Evolutionary conservation across 2,797 vertebrate genomes (phyloP).

Genomic region (Clarias fuscus): DNA sequence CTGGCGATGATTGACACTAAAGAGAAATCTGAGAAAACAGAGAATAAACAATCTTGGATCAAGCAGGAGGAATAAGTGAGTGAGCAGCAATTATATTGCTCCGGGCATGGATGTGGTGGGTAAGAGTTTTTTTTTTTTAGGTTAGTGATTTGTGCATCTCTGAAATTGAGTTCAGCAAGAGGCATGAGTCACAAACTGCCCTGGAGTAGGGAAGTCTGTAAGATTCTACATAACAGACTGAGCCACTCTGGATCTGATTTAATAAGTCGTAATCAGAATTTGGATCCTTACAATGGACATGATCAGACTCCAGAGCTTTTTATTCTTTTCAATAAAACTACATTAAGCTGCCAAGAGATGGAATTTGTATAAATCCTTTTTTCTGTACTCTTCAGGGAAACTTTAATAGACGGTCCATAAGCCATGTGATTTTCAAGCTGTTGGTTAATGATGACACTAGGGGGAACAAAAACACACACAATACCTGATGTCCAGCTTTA

Average conservation of each 20-base stretch:
- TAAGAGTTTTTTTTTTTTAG: slow-evolving; percentile 13
- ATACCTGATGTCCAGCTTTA: slow-evolving; percentile 92
- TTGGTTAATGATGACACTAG: slow-evolving; percentile 11
- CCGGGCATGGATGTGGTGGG: slow-evolving; percentile 26
- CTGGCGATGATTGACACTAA: neutral
- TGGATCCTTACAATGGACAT: slow-evolving; percentile 26
- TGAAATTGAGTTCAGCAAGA: slow-evolving; percentile 58
- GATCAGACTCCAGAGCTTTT: slow-evolving; percentile 21
- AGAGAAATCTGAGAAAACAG: slow-evolving; percentile 2
- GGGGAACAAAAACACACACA: slow-evolving; percentile 11
- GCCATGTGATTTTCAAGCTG: neutral
- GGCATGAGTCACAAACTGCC: slow-evolving; percentile 49
- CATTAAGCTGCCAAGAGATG: slow-evolving; percentile 12
- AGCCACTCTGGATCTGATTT: slow-evolving; percentile 44
- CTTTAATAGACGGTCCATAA: neutral
- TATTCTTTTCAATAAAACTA: slow-evolving; percentile 27
- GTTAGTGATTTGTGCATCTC: slow-evolving; percentile 56
- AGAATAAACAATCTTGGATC: slow-evolving; percentile 23
- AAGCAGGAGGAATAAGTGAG: slow-evolving; percentile 30
- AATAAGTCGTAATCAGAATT: slow-evolving; percentile 48
- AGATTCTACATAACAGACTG: slow-evolving; percentile 45
- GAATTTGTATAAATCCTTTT: neutral
- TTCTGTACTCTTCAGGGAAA: slow-evolving; percentile 5
- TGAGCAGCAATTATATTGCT: slow-evolving; percentile 27
- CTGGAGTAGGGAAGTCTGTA: slow-evolving; percentile 34